phyloP scores from a whole-genome alignment of 2,888 invertebrate species.

The Lycaena phlaeas region DNA sequence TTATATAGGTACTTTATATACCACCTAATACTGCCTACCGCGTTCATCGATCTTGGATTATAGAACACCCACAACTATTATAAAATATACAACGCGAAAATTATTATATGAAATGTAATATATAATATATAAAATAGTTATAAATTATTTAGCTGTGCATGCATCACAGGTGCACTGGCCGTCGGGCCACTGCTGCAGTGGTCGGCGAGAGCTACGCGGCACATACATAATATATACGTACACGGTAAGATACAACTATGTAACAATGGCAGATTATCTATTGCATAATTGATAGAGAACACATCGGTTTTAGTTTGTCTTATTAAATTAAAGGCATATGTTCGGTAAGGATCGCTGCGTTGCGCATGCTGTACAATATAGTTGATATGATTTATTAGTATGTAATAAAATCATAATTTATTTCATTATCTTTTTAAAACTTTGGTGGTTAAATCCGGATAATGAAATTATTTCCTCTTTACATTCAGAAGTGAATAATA shows the following conservation, averaged over 20 bases:
- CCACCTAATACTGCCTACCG: background rate
- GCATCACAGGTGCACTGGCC: background rate
- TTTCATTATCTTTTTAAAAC: conserved; percentile 31
- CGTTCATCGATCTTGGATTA: background rate
- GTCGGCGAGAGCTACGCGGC: too few species aligned
- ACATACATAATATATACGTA: too few species aligned
- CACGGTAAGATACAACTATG: conserved; percentile 26
- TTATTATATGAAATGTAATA: conserved; percentile 6
- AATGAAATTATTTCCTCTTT: conserved; percentile 21
- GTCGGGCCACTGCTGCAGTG: background rate
- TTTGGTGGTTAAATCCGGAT: conserved; percentile 40
- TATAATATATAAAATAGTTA: conserved; percentile 9
- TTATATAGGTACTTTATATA: background rate
- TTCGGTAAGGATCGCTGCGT: conserved; percentile 6
- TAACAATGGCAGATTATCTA: conserved; percentile 50
- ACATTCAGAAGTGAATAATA: conserved; percentile 16
- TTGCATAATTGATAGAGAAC: conserved; percentile 55
- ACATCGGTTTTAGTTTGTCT: conserved; percentile 40
- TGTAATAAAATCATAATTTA: background rate
- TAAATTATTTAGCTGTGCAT: conserved; percentile 1
- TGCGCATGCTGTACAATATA: too few species aligned
- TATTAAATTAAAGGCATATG: conserved; percentile 8
- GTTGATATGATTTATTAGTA: background rate
- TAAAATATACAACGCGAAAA: conserved; percentile 1
- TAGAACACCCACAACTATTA: conserved; percentile 2